These are phyloP conservation scores for Actias luna DNA, from an alignment of 2,888 invertebrate species.

Conservation along the genomic window DNA sequence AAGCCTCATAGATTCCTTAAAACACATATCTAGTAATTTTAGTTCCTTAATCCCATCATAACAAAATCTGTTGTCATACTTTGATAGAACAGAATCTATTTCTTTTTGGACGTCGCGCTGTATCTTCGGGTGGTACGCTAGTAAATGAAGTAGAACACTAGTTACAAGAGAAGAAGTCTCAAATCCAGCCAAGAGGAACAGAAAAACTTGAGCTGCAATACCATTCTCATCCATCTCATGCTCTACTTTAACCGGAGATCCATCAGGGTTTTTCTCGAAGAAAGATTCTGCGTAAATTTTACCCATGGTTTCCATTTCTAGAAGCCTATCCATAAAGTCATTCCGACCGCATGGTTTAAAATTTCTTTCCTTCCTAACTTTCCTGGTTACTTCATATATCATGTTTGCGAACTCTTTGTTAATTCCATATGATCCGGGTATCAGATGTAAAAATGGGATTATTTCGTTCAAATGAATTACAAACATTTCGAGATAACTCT, in stretches of 20 bases:
- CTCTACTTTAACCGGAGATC: constrained; percentile 24
- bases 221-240: constrained; percentile 28
- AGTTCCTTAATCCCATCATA: constrained; percentile 39
- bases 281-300: constrained; percentile 30
- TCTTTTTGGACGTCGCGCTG: constrained; percentile 48
- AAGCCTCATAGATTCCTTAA: constrained; percentile 41
- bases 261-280: constrained; percentile 28
- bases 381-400: constrained; percentile 22
- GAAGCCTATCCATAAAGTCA: constrained; percentile 41
- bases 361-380: constrained; percentile 26
- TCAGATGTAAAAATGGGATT: constrained; percentile 13
- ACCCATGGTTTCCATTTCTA: constrained; percentile 34
- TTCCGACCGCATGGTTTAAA: constrained; percentile 35
- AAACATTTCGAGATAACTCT: constrained; percentile 17
- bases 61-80: constrained; percentile 33
- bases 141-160: constrained; percentile 40
- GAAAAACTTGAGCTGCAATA: constrained; percentile 36
- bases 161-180: constrained; percentile 43
- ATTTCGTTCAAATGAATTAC: constrained; percentile 22
- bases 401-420: constrained; percentile 21
- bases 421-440: constrained; percentile 15
- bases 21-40: constrained; percentile 34
- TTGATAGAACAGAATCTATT: constrained; percentile 39
- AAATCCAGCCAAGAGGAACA: constrained; percentile 39
- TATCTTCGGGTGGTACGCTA: constrained; percentile 45